Evolutionary conservation across 2,888 invertebrate genomes (phyloP).

Genomic region (Megamerina dolium): DNA sequence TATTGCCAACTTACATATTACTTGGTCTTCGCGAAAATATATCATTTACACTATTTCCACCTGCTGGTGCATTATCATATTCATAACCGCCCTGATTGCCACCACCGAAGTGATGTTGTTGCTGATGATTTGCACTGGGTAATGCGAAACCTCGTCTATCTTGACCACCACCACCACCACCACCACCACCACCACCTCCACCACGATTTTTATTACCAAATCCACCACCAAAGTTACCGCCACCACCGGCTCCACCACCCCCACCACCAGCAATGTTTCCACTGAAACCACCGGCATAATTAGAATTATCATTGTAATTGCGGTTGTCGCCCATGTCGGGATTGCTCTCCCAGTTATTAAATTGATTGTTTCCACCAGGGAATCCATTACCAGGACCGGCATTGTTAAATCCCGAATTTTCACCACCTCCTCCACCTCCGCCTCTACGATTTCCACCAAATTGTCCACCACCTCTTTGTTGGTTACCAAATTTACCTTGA

Average conservation of each 20-base stretch:
- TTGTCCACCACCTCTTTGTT: constrained; percentile 11
- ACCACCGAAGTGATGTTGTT: constrained; percentile 27
- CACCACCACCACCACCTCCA: no score
- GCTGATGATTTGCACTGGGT: constrained; percentile 30
- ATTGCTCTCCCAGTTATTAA: constrained; percentile 10
- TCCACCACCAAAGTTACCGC: constrained; percentile 45
- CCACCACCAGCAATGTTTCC: constrained; percentile 24
- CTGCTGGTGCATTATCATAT: neutral
- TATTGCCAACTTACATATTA: constrained; percentile 25
- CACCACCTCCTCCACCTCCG: constrained; percentile 1
- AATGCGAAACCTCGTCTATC: constrained; percentile 46
- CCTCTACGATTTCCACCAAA: constrained; percentile 2
- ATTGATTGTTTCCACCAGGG: constrained; percentile 4
- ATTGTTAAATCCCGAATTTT: constrained; percentile 17
- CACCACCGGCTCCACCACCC: constrained; percentile 25
- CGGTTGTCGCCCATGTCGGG: constrained; percentile 13
- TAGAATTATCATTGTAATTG: constrained; percentile 19
- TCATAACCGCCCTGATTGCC: constrained; percentile 39
- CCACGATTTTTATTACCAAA: constrained; percentile 10
- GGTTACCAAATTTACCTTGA: neutral
- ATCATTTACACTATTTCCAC: neutral
- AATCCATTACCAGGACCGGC: constrained; percentile 2
- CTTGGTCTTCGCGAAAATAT: constrained; percentile 1
- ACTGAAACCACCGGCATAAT: constrained; percentile 21
- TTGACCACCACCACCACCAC: constrained; percentile 19